Base-by-base conservation (phyloP, 2,888 invertebrate species). In the Dicranocentrus wangi region DNA sequence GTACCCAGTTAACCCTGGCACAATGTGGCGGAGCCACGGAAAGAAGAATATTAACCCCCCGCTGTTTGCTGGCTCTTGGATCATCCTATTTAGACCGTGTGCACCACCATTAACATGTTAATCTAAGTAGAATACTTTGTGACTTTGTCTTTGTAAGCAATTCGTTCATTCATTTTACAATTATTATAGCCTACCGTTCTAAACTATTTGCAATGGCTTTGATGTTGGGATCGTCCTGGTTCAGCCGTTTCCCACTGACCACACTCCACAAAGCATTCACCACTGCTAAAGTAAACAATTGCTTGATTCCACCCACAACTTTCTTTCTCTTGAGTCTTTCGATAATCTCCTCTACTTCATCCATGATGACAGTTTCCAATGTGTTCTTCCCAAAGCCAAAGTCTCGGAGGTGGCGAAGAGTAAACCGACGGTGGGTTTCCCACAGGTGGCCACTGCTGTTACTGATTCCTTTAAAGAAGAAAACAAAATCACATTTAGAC, bases 231-330 rank as follows among this genome's bases (percentile, higher is more conserved):
- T 75, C 81, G 32, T 81, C 70, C 27, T 63, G 70, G 8, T 17
- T 63, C 25, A 60, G 69, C 51, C 81, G 32, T 17, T 76, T 51
- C 17, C 70, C 70, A 23, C 61, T 73, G 15, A 79, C 61, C n/a
- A 79, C 28, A 0, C 66, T 79, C 79, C 79, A 79, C 7, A 79
- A 55, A 19, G 81, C 69, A 25, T 81, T 81, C 2, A 75, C 61
- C 17, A 76, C 76, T 0, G 76, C 70, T 5, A 75, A 25, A 5
- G 55, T 27, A n/a, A 76, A 53, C 1, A 53, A 7, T 17, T 81
- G 47, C 23, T 71, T 79, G 1, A 79, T 72, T 32, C 32, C 60
- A 1, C 21, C 23, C 7, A 58, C 28, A 1, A 65, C 47, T 10
- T 58, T 39, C 23, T 17, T 39, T 2, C 7, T 17, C 10, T 51